These are phyloP conservation scores for Bembecia ichneumoniformis DNA, from an alignment of 2,888 invertebrate species.

Conservation along the genomic window DNA sequence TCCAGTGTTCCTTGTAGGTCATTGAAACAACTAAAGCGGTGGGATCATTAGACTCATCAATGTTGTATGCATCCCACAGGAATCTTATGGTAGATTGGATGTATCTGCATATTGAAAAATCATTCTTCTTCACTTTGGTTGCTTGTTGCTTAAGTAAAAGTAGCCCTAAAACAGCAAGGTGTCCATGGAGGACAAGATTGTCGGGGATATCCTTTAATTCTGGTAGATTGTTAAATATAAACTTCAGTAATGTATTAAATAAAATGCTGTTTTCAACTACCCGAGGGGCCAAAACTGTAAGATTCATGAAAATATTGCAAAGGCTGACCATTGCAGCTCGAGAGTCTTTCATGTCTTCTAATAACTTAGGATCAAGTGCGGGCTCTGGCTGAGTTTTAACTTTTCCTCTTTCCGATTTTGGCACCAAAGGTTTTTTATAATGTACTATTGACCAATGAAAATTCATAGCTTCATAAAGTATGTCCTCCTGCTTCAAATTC, in stretches of 20 bases:
- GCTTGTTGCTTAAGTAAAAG: slow-evolving; percentile 87
- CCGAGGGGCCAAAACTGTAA: slow-evolving; percentile 89
- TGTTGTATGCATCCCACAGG: slow-evolving; percentile 92
- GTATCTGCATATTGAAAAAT: slow-evolving; percentile 90
- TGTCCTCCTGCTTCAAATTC: slow-evolving; percentile 83
- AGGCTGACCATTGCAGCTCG: slow-evolving; percentile 88
- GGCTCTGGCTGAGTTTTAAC: slow-evolving; percentile 82
- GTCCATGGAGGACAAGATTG: slow-evolving; percentile 88
- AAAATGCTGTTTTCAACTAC: slow-evolving; percentile 83
- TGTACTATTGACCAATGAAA: slow-evolving; percentile 91
- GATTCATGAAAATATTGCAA: slow-evolving; percentile 93
- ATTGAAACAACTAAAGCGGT: slow-evolving; percentile 86
- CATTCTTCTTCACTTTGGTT: slow-evolving; percentile 87
- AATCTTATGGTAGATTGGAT: slow-evolving; percentile 91
- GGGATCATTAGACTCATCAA: slow-evolving; percentile 90
- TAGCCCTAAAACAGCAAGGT: slow-evolving; percentile 86
- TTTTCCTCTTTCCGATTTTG: slow-evolving; percentile 84
- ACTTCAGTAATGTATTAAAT: slow-evolving; percentile 86
- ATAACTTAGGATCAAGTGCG: slow-evolving; percentile 79
- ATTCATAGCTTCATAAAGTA: slow-evolving; percentile 82
- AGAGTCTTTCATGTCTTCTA: slow-evolving; percentile 88
- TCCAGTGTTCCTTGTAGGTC: slow-evolving; percentile 90
- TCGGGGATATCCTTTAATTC: slow-evolving; percentile 87
- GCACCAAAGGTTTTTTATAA: slow-evolving; percentile 85
- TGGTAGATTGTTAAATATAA: slow-evolving; percentile 87